phyloP scores from a whole-genome alignment of 2,113 vertebrate genomes.

The Clinocottus analis region DNA sequence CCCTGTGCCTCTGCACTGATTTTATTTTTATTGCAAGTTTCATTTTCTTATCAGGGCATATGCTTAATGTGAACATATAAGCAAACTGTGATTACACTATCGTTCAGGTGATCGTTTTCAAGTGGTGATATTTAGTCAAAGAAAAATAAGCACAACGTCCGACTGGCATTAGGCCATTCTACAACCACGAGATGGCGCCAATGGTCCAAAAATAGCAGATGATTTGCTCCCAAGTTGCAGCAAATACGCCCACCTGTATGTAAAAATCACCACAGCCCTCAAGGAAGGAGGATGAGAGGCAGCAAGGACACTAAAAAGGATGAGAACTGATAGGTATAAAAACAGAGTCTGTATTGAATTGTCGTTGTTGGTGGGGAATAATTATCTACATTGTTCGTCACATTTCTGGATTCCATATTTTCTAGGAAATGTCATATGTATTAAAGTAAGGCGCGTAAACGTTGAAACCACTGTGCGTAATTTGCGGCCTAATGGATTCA shows the following conservation, averaged over 20 bases:
- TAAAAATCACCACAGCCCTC: not conserved
- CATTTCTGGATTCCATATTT: not conserved
- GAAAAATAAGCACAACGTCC: not conserved
- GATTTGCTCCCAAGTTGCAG: not conserved
- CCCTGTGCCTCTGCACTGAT: not conserved
- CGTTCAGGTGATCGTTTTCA: not conserved
- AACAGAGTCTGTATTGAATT: not conserved
- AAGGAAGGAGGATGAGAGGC: not conserved
- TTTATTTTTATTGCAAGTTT: slow-evolving; percentile 29
- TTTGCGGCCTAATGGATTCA: not conserved
- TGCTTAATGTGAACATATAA: not conserved
- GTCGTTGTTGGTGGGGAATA: not conserved
- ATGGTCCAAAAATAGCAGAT: not conserved
- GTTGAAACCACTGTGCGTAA: slow-evolving; percentile 14
- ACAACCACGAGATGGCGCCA: slow-evolving; percentile 61
- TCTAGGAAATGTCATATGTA: not conserved
- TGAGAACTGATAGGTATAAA: not conserved
- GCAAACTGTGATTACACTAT: not conserved
- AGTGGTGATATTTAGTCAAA: not conserved
- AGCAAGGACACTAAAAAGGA: not conserved
- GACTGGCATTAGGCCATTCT: not conserved
- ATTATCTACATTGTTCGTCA: slow-evolving; percentile 19
- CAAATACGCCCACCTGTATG: not conserved
- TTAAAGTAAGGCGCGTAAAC: not conserved
- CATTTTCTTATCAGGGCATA: not conserved